Percentiles rank a stretch among this genome's conserved stretches.
Conservation (phyloP, 1,140 invertebrate genomes). For the Papilio dardanus region DNA sequence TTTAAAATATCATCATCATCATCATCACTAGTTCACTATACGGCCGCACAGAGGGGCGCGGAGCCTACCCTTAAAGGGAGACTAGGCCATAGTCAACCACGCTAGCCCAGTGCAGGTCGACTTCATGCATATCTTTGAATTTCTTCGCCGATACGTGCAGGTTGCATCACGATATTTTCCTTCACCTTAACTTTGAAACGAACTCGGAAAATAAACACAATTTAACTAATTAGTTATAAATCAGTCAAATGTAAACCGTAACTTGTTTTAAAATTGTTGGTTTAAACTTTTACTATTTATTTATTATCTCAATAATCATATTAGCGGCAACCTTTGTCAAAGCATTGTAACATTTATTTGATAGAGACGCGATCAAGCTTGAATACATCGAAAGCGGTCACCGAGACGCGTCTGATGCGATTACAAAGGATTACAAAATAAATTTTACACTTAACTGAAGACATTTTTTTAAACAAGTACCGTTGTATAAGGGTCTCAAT, state of each 20-base stretch:
- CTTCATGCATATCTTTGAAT: too few species aligned
- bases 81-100: neutral
- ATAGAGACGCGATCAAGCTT: slow-evolving; percentile 14
- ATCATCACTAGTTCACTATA: too few species aligned
- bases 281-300: neutral
- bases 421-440: slow-evolving; percentile 25
- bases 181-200: neutral
- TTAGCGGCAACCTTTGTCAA: neutral
- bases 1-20: too few species aligned
- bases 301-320: neutral
- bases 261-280: neutral
- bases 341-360: neutral
- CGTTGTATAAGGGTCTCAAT: slow-evolving; percentile 13
- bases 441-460: slow-evolving; percentile 15
- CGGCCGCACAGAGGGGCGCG: too few species aligned
- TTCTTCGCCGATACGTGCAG: too few species aligned
- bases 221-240: too few species aligned
- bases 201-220: too few species aligned
- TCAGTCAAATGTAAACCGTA: neutral
- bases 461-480: neutral
- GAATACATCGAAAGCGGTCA: neutral
- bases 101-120: too few species aligned
- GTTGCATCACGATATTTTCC: too few species aligned
- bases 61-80: neutral
- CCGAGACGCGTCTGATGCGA: slow-evolving; percentile 16